Evolutionary conservation across 2,797 vertebrate species (phyloP).

Genomic region (Melanitta fusca): DNA sequence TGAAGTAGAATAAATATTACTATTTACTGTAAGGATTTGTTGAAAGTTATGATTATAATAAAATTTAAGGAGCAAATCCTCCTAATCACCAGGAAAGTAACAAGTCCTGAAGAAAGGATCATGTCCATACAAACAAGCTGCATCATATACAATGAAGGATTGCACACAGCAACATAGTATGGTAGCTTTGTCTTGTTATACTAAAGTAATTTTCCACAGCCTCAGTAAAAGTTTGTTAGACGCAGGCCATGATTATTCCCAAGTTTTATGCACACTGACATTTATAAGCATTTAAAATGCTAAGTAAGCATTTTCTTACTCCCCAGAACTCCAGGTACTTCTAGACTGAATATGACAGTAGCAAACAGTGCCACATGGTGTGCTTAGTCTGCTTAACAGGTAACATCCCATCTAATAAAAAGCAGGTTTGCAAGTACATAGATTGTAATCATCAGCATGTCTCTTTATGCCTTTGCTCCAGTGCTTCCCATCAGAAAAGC

Average conservation of each 20-base stretch:
- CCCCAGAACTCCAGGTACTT: background rate
- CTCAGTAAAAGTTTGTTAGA: background rate
- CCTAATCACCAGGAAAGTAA: background rate
- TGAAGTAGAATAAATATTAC: background rate
- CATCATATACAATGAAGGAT: background rate
- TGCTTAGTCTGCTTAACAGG: background rate
- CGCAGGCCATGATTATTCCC: background rate
- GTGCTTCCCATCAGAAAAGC: background rate
- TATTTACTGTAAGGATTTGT: background rate
- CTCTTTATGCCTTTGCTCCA: background rate
- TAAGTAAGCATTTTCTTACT: background rate
- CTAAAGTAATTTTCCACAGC: background rate
- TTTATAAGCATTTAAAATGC: background rate
- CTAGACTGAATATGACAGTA: background rate
- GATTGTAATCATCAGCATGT: conserved; percentile 29
- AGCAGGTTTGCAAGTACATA: background rate
- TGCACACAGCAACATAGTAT: background rate
- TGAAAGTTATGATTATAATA: background rate
- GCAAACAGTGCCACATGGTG: background rate
- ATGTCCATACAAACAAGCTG: background rate
- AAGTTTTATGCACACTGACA: background rate
- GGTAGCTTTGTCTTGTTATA: background rate
- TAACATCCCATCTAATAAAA: background rate
- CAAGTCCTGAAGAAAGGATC: background rate
- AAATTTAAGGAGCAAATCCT: background rate